Conservation (phyloP, 1,140 invertebrate species). For the Eumaeus atala region DNA sequence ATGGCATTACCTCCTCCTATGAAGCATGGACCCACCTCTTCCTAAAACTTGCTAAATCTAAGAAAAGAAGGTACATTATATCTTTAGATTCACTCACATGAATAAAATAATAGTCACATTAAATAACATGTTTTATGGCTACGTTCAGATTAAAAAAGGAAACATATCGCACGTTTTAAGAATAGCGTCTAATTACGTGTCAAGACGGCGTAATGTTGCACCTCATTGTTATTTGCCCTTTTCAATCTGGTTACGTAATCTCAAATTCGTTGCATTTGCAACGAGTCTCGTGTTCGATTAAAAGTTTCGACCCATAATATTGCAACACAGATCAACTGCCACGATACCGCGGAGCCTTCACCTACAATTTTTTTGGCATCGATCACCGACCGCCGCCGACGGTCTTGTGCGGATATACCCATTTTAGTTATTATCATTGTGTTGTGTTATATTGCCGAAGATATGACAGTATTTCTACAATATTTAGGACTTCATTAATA, state of each 20-base stretch:
- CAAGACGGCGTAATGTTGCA: neutral
- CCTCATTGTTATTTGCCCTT: constrained; percentile 8
- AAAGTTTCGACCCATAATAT: constrained; percentile 14
- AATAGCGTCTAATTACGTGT: constrained; percentile 8
- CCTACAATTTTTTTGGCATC: constrained; percentile 19
- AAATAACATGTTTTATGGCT: too few relatives aligned
- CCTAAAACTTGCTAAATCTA: too few relatives aligned
- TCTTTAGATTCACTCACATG: too few relatives aligned
- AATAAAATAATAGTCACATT: too few relatives aligned
- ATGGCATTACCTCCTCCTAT: too few relatives aligned
- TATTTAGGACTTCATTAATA: too few relatives aligned
- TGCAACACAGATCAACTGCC: constrained; percentile 12
- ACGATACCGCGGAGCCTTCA: constrained; percentile 12
- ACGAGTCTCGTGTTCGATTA: constrained; percentile 8
- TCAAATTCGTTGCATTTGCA: constrained; percentile 10
- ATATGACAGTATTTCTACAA: too few relatives aligned
- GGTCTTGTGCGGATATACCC: constrained; percentile 8
- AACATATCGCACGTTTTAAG: neutral
- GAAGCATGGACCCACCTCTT: too few relatives aligned
- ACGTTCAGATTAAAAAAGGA: too few relatives aligned
- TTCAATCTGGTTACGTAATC: constrained; percentile 10
- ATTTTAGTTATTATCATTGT: constrained; percentile 8
- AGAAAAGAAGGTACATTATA: too few relatives aligned
- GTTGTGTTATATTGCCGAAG: neutral
- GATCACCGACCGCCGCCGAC: constrained; percentile 10